phyloP scores from a whole-genome alignment of 53 echinoderm and acorn worm species.

The Astropecten irregularis region DNA sequence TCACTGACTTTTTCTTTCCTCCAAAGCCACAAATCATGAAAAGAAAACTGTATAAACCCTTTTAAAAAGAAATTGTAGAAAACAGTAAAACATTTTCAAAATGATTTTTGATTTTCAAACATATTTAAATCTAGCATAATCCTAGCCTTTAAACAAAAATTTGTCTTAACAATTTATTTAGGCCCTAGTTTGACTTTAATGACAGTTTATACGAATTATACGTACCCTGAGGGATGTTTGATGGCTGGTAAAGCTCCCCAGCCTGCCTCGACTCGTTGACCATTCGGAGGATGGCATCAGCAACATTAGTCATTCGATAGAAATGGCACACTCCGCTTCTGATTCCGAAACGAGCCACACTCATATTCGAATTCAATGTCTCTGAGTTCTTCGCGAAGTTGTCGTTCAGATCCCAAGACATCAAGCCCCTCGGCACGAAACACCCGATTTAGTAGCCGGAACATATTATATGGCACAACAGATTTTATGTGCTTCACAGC shows the following conservation, averaged over 20 bases:
- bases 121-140: too few relatives aligned
- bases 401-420: neutral
- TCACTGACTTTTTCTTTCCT: neutral
- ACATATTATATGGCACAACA: neutral
- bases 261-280: neutral
- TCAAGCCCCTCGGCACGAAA: conserved; percentile 6
- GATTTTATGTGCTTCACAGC: neutral
- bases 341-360: neutral
- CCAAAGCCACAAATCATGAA: too few relatives aligned
- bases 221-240: neutral
- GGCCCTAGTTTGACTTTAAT: neutral
- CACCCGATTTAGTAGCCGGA: neutral
- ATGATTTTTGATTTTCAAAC: too few relatives aligned
- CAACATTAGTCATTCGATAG: neutral
- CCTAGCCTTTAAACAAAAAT: too few relatives aligned
- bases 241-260: conserved; percentile 3
- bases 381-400: too few relatives aligned
- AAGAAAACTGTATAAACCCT: neutral
- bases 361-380: too few relatives aligned
- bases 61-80: too few relatives aligned
- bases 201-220: neutral
- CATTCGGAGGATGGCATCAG: neutral
- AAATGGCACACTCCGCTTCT: neutral
- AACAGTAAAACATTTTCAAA: too few relatives aligned
- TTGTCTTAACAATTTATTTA: neutral